Evolutionary conservation across 2,113 vertebrate genomes (phyloP), one percentile per base, ranked within the genome.

Genomic region (Nibea coibor): DNA sequence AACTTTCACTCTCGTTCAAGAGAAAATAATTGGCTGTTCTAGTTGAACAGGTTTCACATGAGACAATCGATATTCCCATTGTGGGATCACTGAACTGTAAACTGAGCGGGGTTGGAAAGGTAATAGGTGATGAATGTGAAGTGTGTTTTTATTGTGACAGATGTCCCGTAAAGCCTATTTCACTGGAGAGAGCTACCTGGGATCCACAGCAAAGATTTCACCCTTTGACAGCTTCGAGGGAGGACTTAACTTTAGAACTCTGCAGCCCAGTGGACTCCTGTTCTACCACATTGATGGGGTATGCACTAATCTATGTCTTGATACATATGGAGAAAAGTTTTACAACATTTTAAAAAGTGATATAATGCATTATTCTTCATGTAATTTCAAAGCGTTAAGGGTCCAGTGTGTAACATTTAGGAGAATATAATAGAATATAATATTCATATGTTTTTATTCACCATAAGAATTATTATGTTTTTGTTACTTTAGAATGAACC

Each of bases 81-180:
- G 22, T 8, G 14, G 53, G 8, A 31, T 62, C 17, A n/a, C 4
- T 63, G 69, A 71, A 42, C 42, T 20, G 12, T 56, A 35, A 50
- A 22, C 65, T 66, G 28, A 47, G 26, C 1, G 0, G 50, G 47
- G 17, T 58, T 19, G 15, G 2, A 54, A 22, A 69, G 17, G 11
- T 57, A 22, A 22, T 35, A 7, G 4, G 7, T 48, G 48, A 50
- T 79, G 19, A 56, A 39, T 19, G n/a, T 78, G 17, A 72, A 4
- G 43, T 72, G 50, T 78, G 26, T 71, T 81, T 56, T 72, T 16
- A 4, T 54, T 71, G 10, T 82, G 9, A 45, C 93, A 99, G 98
- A 96, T 98, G 94, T 99, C 98, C 56, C 97, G 95, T 11, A 95
- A 95, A 88, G 98, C 96, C 0, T 98, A 97, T 92, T 99, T 99